Conservation (phyloP, 2,888 invertebrate species). For the Drosophila robusta region DNA sequence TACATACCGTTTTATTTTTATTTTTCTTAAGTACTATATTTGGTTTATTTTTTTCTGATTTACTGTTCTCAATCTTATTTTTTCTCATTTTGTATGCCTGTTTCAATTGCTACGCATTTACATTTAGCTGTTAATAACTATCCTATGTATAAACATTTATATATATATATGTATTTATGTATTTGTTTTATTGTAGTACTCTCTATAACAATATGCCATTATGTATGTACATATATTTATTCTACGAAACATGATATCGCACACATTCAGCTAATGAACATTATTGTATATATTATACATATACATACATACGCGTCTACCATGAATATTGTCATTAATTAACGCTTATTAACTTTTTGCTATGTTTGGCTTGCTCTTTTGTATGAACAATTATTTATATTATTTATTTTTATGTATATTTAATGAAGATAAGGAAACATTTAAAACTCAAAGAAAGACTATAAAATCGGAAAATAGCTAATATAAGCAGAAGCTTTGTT, state of each 20-base stretch:
- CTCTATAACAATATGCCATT: slow-evolving; percentile 28
- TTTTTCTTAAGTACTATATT: slow-evolving; percentile 17
- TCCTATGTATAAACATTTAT: slow-evolving; percentile 30
- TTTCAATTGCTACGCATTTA: slow-evolving; percentile 45
- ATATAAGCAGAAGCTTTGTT: too few relatives aligned
- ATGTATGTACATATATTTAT: slow-evolving; percentile 29
- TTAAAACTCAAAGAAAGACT: too few relatives aligned
- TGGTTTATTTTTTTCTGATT: slow-evolving; percentile 12
- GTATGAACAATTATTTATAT: slow-evolving; percentile 8
- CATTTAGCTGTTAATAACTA: slow-evolving; percentile 33
- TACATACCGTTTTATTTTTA: slow-evolving; percentile 2
- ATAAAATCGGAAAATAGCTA: too few relatives aligned
- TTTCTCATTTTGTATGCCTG: slow-evolving; percentile 39
- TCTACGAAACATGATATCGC: slow-evolving; percentile 48
- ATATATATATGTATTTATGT: slow-evolving; percentile 38
- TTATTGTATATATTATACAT: slow-evolving; percentile 37
- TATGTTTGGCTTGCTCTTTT: slow-evolving; percentile 53
- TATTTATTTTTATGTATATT: slow-evolving; percentile 15
- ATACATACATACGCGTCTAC: slow-evolving; percentile 19
- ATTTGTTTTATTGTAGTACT: slow-evolving; percentile 30
- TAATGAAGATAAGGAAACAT: not conserved
- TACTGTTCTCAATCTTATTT: not conserved
- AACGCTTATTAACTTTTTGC: slow-evolving; percentile 51
- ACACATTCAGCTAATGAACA: slow-evolving; percentile 43
- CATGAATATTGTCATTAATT: slow-evolving; percentile 45